Base-by-base conservation (phyloP, 1,140 invertebrate genomes). In the Rhyzopertha dominica region DNA sequence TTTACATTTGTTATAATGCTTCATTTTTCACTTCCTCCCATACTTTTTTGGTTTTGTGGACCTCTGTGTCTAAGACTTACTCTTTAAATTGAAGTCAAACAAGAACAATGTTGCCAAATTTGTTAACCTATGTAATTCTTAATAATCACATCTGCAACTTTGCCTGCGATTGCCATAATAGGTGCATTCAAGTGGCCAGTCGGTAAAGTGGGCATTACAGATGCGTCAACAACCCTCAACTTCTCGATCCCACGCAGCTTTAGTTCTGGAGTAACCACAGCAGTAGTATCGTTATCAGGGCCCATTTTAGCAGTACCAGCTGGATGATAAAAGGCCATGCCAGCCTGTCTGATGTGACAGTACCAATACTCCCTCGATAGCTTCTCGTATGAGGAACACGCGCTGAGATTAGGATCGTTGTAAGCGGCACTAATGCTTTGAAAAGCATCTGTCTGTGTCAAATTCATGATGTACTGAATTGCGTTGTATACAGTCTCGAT, bases 151-250 rank as follows among this genome's bases (percentile, higher is more conserved):
- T 90, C 84, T 0, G 87, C 79, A 0, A 74, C 85, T 58, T 87
- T 88, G 64, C 94, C 90, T 0, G 77, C 90, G 30, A 94, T 84
- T 89, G 94, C 92, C 26, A 79, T 75, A 5, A 82, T 77, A 0
- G 79, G 77, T 0, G 82, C 83, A 46, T 81, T 85, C 0, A 82
- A 77, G 54, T 90, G 87, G 1, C 77, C 84, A 3, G 73, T 74
- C 5, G 81, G 71, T 10, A 85, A 71, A 2, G 65, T 66, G 0
- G 87, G 87, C 69, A 90, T 85, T 0, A 90, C 69, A 34, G 84
- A 85, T 20, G 77, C 77, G 61, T 90, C 87, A 0, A 77, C 78
- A 1, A 90, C 84, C 18, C 87, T 69, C 17, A 90, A 61, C 14
- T 74, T 72, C 8, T 67, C 56, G 1, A 87, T 57, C 0, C 85